Percentiles rank a stretch among this genome's conserved stretches.
These are phyloP conservation scores for Microctonus brassicae DNA, from an alignment of 2,888 invertebrate species.

Conservation along the genomic window DNA sequence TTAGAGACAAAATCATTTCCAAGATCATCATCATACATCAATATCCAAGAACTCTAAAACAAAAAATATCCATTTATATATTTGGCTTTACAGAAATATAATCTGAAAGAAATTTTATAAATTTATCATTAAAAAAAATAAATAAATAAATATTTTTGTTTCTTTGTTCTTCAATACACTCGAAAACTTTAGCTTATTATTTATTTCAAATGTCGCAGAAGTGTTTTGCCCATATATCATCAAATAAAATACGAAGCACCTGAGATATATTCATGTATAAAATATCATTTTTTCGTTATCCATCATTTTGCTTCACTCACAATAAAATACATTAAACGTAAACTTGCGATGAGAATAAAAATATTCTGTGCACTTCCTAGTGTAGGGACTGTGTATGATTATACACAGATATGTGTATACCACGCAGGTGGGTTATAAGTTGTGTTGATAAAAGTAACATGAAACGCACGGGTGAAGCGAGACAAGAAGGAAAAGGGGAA, in stretches of 20 bases:
- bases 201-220: slow-evolving; percentile 1
- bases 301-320: background rate
- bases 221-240: background rate
- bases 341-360: background rate
- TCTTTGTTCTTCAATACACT: background rate
- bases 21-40: background rate
- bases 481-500: slow-evolving; percentile 6
- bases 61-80: too few species aligned
- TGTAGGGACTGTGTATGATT: background rate
- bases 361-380: background rate
- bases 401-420: background rate
- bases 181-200: background rate
- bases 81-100: too few species aligned
- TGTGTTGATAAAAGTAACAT: slow-evolving; percentile 3
- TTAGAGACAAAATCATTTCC: slow-evolving; percentile 15
- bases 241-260: background rate
- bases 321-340: too few species aligned
- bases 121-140: too few species aligned
- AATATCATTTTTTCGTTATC: background rate
- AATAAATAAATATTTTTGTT: background rate
- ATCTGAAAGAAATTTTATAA: background rate
- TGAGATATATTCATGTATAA: slow-evolving; percentile 6
- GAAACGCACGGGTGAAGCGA: background rate
- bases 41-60: background rate
- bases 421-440: slow-evolving; percentile 7